These are phyloP conservation scores for Lepidurus packardi DNA, from an alignment of 1,140 invertebrate species.

Conservation along the genomic window DNA sequence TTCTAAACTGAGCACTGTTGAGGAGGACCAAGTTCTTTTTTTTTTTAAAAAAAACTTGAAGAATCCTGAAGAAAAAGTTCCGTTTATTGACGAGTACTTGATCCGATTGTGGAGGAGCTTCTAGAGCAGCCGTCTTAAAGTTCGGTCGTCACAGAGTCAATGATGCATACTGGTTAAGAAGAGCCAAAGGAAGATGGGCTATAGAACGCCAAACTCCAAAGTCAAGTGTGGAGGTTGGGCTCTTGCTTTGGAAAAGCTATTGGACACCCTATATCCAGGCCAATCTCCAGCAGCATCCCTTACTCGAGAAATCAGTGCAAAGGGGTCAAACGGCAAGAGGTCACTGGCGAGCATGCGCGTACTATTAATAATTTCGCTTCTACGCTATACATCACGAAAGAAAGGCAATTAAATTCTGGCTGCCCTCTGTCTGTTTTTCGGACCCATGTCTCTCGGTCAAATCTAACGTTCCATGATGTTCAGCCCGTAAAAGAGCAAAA, in stretches of 20 bases:
- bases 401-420: slow-evolving; percentile 16
- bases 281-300: slow-evolving; percentile 9
- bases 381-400: not conserved
- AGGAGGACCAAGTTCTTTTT: too few species aligned
- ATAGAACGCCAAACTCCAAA: slow-evolving; percentile 4
- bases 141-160: slow-evolving; percentile 8
- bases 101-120: not conserved
- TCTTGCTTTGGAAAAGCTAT: not conserved
- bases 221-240: slow-evolving; percentile 17
- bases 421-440: not conserved
- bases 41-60: too few species aligned
- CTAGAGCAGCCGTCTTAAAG: not conserved
- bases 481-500: not conserved
- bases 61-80: too few species aligned
- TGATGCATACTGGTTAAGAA: slow-evolving; percentile 19
- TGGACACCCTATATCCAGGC: slow-evolving; percentile 13
- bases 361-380: slow-evolving; percentile 1
- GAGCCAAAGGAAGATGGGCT: not conserved
- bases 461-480: too few species aligned
- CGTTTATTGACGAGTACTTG: not conserved
- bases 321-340: slow-evolving; percentile 16
- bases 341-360: slow-evolving; percentile 7
- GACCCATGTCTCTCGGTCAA: not conserved
- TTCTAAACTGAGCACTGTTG: not conserved
- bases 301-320: slow-evolving; percentile 5